Base-by-base conservation (phyloP, 2,113 vertebrate species). In the Nesogale talazaci region DNA sequence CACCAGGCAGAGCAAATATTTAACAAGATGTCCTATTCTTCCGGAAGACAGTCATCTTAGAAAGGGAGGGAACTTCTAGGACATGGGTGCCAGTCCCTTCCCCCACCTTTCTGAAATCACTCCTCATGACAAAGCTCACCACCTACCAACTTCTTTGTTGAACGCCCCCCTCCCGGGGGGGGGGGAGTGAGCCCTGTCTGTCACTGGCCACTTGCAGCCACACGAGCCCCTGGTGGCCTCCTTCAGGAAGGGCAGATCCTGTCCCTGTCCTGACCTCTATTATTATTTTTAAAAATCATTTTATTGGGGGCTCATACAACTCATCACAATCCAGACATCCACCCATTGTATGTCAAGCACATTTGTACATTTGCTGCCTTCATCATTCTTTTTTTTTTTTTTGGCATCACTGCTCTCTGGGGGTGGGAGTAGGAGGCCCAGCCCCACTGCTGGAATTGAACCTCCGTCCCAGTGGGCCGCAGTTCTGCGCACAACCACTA, bases 1-100 rank as follows among this genome's bases (percentile, higher is more conserved):
- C 89, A 10, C 87, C 46, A 72, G 46, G 74, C 22, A 94, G 52
- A 84, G 27, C 75, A 94, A 93, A 95, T 94, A 96, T 92, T 97
- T 95, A 80, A 89, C 3, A 42, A 87, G 27, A 89, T 76, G 94
- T 95, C 90, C 88, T 86, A 67, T 65, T 20, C 75, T 72, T 38
- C 74, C 65, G 75, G 75, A 95, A 81, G 83, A 83, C 77, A 8
- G 20, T 70, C 57, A 65, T 63, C 46, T 89, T 59, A 36, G 86
- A 65, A 88, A 83, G 59, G 27, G 23, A 89, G 36, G 38, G 27
- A 76, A 92, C 34, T 83, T 40, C 84, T 89, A 75, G 59, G 76
- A 72, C 72, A 75, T 74, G 42, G n/a, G 36, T 84, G 42, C n/a
- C 46, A 34, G 36, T 59, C 46, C 10, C 38, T 72, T n/a, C 67